Conservation (phyloP, 1,140 invertebrate genomes). For the Listronotus bonariensis region DNA sequence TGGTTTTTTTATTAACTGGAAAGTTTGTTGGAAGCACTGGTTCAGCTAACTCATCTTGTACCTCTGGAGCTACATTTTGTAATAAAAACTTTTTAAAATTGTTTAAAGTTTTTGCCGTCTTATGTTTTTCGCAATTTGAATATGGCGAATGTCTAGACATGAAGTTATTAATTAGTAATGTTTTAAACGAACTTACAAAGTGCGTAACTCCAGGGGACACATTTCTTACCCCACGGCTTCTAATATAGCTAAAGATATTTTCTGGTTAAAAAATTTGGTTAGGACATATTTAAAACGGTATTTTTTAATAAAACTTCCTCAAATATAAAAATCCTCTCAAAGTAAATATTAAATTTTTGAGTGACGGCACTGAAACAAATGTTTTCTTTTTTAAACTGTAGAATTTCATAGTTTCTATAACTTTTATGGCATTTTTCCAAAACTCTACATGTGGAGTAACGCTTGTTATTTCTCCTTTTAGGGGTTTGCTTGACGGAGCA, state of each 20-base stretch:
- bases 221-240: conserved; percentile 29
- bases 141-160: conserved; percentile 11
- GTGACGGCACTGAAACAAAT: conserved; percentile 39
- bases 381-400: conserved; percentile 23
- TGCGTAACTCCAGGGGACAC: not conserved
- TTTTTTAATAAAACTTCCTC: not conserved
- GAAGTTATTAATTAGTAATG: conserved; percentile 22
- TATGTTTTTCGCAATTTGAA: conserved; percentile 20
- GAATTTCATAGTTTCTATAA: conserved; percentile 43
- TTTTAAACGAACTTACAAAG: conserved; percentile 19
- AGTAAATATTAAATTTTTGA: conserved; percentile 47
- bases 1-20: too few relatives aligned
- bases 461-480: conserved; percentile 44
- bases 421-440: conserved; percentile 40
- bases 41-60: too few relatives aligned
- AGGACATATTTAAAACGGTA: conserved; percentile 18
- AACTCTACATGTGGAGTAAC: conserved; percentile 41
- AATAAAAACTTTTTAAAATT: not conserved
- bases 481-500: conserved; percentile 37
- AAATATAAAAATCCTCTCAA: conserved; percentile 46
- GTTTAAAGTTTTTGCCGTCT: not conserved
- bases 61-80: too few relatives aligned
- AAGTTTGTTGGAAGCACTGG: too few relatives aligned
- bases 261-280: conserved; percentile 45
- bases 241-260: conserved; percentile 45